Evolutionary conservation across 2,888 invertebrate species (phyloP).

Genomic region (Epistrophe grossulariae): DNA sequence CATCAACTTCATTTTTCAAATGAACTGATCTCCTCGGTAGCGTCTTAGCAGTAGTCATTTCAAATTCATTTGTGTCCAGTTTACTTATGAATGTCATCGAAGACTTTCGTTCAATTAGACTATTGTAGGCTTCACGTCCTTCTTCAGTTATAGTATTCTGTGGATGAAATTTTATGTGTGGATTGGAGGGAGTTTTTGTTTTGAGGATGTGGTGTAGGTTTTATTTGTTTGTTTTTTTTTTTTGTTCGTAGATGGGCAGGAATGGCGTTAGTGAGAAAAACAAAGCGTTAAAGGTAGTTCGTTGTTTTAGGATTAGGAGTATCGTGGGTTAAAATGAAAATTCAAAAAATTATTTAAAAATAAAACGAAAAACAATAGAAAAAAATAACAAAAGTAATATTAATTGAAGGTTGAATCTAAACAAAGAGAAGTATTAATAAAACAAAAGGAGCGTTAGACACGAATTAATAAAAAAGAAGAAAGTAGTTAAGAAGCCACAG

Average conservation of each 20-base stretch:
- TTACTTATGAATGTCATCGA: constrained; percentile 80
- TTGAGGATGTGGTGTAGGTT: constrained; percentile 45
- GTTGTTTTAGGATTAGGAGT: constrained; percentile 77
- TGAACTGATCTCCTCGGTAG: constrained; percentile 80
- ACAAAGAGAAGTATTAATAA: constrained; percentile 25
- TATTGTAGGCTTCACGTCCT: constrained; percentile 96
- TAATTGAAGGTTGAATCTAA: constrained; percentile 48
- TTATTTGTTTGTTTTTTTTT: neutral
- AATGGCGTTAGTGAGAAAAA: constrained; percentile 77
- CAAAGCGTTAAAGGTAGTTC: constrained; percentile 74
- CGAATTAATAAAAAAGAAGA: constrained; percentile 14
- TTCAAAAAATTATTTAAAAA: constrained; percentile 78
- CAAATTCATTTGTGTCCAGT: constrained; percentile 81
- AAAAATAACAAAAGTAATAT: constrained; percentile 78
- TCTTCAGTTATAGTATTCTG: constrained; percentile 94
- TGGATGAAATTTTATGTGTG: constrained; percentile 79
- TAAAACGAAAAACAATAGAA: constrained; percentile 77
- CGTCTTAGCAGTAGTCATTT: constrained; percentile 80
- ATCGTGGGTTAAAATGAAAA: constrained; percentile 77
- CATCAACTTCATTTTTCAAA: constrained; percentile 76
- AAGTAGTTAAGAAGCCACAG: constrained; percentile 39
- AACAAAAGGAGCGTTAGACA: constrained; percentile 45
- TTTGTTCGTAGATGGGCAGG: constrained; percentile 58
- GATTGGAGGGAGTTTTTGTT: constrained; percentile 69
- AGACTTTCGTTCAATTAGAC: constrained; percentile 92